These are phyloP conservation scores for Muntiacus reevesi DNA, from an alignment of 2,113 vertebrate genomes.

Conservation along the genomic window DNA sequence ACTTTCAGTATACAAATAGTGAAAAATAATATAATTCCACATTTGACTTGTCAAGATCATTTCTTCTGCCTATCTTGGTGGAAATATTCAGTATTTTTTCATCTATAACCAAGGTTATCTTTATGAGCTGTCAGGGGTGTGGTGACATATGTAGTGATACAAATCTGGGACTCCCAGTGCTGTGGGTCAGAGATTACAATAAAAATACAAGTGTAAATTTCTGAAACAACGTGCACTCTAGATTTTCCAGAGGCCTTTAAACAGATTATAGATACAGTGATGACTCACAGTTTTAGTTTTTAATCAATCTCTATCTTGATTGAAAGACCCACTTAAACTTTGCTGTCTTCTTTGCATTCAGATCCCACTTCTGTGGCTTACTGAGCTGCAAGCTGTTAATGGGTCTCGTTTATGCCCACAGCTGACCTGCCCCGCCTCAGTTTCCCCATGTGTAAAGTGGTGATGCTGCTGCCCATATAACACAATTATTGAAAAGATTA, in stretches of 20 bases:
- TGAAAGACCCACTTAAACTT: background rate
- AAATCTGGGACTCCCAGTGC: slow-evolving; percentile 50
- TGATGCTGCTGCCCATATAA: background rate
- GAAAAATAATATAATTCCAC: background rate
- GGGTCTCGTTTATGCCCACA: background rate
- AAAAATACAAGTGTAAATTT: slow-evolving; percentile 56
- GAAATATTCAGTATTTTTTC: background rate
- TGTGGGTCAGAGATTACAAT: slow-evolving; percentile 73
- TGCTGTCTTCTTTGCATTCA: background rate
- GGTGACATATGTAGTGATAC: slow-evolving; percentile 1
- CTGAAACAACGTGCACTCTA: slow-evolving; percentile 51
- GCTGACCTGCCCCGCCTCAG: background rate
- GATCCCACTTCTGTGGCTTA: background rate
- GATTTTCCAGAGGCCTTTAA: slow-evolving; percentile 50
- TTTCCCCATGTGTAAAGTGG: background rate
- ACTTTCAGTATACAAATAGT: background rate
- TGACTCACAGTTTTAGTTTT: slow-evolving; percentile 1
- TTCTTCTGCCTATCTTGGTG: background rate
- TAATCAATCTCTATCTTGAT: background rate
- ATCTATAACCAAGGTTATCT: background rate
- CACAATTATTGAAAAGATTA: background rate
- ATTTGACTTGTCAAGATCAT: background rate
- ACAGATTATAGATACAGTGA: slow-evolving; percentile 12
- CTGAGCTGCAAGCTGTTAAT: background rate
- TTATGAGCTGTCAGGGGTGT: slow-evolving; percentile 33